phyloP scores from a whole-genome alignment of 2,888 invertebrate genomes.

The Trichogramma dendrolimi region DNA sequence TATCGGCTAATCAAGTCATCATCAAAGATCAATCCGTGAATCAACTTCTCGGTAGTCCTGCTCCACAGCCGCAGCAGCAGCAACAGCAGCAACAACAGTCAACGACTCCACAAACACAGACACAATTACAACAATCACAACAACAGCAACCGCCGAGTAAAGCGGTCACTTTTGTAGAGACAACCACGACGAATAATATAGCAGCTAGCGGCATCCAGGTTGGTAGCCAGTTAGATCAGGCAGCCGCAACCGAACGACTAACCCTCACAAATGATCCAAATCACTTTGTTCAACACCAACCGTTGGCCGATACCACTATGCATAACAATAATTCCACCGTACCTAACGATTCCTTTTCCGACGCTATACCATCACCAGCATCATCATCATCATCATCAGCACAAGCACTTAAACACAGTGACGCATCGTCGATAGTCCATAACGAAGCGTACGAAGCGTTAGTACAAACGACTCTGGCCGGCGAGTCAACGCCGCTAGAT shows the following conservation, averaged over 20 bases:
- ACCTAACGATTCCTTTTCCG: conserved; percentile 7
- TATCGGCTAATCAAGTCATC: conserved; percentile 37
- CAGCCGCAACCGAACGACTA: conserved; percentile 45
- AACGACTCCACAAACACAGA: conserved; percentile 40
- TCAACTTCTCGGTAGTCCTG: conserved; percentile 34
- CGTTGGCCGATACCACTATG: conserved; percentile 51
- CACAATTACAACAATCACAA: conserved; percentile 30
- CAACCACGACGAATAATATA: conserved; percentile 41
- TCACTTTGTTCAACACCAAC: conserved; percentile 24
- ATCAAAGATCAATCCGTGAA: conserved; percentile 44
- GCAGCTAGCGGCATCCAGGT: conserved; percentile 52
- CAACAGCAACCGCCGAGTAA: conserved; percentile 39
- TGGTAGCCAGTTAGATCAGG: conserved; percentile 50
- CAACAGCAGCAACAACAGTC: conserved; percentile 39
- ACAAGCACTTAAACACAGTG: conserved; percentile 48
- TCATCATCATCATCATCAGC: conserved; percentile 38
- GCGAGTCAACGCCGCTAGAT: too few species aligned
- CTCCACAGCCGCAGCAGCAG: conserved; percentile 52
- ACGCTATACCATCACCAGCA: conserved; percentile 35
- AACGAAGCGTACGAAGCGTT: too few species aligned
- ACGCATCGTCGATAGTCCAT: conserved; percentile 29
- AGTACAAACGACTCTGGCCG: too few species aligned
- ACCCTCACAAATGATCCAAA: conserved; percentile 42
- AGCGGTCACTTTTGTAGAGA: conserved; percentile 48
- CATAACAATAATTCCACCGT: conserved; percentile 49